Percentiles rank a stretch among this genome's conserved stretches.
Evolutionary conservation across 1,140 invertebrate species (phyloP).

Genomic region (Cataglyphis hispanica): DNA sequence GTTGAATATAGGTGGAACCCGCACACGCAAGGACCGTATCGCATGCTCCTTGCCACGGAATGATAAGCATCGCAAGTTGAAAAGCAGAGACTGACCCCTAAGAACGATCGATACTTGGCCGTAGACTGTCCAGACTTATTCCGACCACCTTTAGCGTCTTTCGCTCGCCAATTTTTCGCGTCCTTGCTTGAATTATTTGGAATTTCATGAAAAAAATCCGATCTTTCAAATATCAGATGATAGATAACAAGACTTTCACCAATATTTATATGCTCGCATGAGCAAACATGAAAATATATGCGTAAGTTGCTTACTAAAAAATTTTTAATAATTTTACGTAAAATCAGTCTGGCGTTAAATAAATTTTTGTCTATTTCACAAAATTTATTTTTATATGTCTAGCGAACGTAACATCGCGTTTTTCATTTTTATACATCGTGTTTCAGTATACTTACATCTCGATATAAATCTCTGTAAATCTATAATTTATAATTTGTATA

Average conservation of each 20-base stretch:
- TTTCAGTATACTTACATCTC: background rate
- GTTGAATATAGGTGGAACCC: conserved; percentile 43
- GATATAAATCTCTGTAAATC: background rate
- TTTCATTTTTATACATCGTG: background rate
- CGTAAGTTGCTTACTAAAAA: background rate
- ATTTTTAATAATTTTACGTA: background rate
- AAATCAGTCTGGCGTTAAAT: background rate
- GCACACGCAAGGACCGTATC: conserved; percentile 57
- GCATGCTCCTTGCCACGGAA: conserved; percentile 75
- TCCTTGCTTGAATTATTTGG: conserved; percentile 56
- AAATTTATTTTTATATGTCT: background rate
- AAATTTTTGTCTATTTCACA: background rate
- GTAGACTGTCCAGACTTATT: conserved; percentile 71
- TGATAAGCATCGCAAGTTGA: conserved; percentile 76
- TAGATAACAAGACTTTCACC: conserved; percentile 26
- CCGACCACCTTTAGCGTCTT: conserved; percentile 55
- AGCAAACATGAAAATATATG: background rate
- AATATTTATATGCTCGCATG: no score
- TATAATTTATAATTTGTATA: background rate
- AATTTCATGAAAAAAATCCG: conserved; percentile 50
- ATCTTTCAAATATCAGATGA: conserved; percentile 30
- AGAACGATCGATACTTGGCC: conserved; percentile 73
- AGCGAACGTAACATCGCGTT: background rate
- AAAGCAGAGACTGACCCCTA: conserved; percentile 76
- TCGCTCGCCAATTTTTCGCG: conserved; percentile 55